These are phyloP conservation scores for Psittacula echo DNA, from an alignment of 2,797 vertebrate species.

Conservation along the genomic window DNA sequence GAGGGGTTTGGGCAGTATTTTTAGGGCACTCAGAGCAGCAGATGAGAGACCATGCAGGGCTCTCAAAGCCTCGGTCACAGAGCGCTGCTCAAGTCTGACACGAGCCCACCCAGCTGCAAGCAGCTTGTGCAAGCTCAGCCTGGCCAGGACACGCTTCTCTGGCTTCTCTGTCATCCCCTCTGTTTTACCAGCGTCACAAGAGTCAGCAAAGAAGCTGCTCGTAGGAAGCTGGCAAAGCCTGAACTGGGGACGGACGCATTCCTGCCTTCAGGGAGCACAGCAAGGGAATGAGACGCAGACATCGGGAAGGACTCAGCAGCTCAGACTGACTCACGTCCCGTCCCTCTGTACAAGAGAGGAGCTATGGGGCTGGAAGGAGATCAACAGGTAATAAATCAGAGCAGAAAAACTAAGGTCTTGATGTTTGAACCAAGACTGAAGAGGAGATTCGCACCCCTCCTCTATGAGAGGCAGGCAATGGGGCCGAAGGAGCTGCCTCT, in stretches of 20 bases:
- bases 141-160: background rate
- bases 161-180: background rate
- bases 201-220: background rate
- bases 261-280: slow-evolving; percentile 45
- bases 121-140: background rate
- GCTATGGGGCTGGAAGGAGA: background rate
- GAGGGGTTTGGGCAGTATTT: background rate
- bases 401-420: background rate
- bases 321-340: slow-evolving; percentile 36
- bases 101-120: background rate
- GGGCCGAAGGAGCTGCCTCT: slow-evolving; percentile 9
- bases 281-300: background rate
- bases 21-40: background rate
- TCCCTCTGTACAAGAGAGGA: background rate
- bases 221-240: background rate
- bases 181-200: background rate
- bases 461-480: background rate
- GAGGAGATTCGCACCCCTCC: background rate
- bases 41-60: fast-evolving
- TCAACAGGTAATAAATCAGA: background rate
- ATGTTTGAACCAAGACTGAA: background rate
- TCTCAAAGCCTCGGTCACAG: background rate
- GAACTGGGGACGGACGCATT: background rate
- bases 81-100: background rate
- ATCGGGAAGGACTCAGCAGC: background rate